Evolutionary conservation across 2,888 invertebrate species (phyloP).

Genomic region (Zygogramma bicolorata): DNA sequence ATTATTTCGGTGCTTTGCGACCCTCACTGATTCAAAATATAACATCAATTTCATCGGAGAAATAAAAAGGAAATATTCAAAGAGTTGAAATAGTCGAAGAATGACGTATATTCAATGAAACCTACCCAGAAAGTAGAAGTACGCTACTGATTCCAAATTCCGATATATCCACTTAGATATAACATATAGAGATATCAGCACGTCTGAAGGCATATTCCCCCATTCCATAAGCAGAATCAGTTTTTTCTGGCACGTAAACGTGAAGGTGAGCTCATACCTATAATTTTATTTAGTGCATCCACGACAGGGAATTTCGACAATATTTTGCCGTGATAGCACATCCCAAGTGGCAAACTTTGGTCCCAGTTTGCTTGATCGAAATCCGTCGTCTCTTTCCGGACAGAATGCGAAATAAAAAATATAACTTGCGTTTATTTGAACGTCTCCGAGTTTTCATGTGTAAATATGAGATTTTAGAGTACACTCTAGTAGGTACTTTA

Average conservation of each 20-base stretch:
- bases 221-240: not conserved
- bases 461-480: not conserved
- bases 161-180: not conserved
- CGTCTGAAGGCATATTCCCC: not conserved
- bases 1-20: too few relatives aligned
- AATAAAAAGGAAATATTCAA: too few relatives aligned
- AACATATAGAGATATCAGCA: not conserved
- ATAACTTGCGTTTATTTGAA: not conserved
- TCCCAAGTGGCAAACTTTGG: conserved; percentile 19
- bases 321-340: conserved; percentile 17
- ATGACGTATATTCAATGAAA: too few relatives aligned
- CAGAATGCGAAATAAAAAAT: not conserved
- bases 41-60: too few relatives aligned
- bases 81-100: too few relatives aligned
- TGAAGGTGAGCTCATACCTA: not conserved
- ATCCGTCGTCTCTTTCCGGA: conserved; percentile 1
- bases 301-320: conserved; percentile 4
- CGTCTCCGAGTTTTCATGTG: not conserved
- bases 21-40: too few relatives aligned
- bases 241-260: not conserved
- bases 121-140: too few relatives aligned
- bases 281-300: conserved; percentile 10
- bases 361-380: conserved; percentile 2
- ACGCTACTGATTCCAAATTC: not conserved
- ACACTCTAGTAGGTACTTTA: not conserved